Evolutionary conservation across 2,888 invertebrate genomes (phyloP).

Genomic region (Trachelus stipa): DNA sequence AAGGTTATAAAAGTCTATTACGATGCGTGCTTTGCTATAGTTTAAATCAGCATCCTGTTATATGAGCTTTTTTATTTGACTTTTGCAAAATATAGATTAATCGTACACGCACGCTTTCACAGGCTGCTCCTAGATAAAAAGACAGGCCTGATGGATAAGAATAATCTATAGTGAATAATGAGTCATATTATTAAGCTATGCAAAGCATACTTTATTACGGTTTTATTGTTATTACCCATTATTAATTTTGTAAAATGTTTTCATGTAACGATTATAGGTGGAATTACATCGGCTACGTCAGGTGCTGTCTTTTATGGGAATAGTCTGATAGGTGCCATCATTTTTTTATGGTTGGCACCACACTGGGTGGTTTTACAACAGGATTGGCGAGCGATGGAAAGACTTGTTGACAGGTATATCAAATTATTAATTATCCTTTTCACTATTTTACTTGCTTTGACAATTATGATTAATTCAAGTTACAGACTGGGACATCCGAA

Average conservation of each 20-base stretch:
- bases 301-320: constrained; percentile 64
- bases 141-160: background rate
- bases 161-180: background rate
- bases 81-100: background rate
- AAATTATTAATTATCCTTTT: constrained; percentile 14
- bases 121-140: background rate
- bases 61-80: constrained; percentile 6
- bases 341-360: constrained; percentile 58
- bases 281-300: constrained; percentile 57
- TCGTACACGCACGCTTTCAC: background rate
- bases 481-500: constrained; percentile 39
- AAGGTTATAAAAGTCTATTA: constrained; percentile 41
- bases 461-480: background rate
- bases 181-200: background rate
- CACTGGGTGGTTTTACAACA: constrained; percentile 57
- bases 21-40: background rate
- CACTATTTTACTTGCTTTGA: background rate
- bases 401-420: constrained; percentile 52
- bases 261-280: constrained; percentile 41
- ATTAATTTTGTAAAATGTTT: background rate
- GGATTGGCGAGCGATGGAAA: constrained; percentile 60
- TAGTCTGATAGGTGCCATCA: constrained; percentile 50
- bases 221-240: background rate
- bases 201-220: background rate
- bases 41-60: constrained; percentile 7